phyloP scores from a whole-genome alignment of 2,888 invertebrate genomes.

The Drosophila sordidula region DNA sequence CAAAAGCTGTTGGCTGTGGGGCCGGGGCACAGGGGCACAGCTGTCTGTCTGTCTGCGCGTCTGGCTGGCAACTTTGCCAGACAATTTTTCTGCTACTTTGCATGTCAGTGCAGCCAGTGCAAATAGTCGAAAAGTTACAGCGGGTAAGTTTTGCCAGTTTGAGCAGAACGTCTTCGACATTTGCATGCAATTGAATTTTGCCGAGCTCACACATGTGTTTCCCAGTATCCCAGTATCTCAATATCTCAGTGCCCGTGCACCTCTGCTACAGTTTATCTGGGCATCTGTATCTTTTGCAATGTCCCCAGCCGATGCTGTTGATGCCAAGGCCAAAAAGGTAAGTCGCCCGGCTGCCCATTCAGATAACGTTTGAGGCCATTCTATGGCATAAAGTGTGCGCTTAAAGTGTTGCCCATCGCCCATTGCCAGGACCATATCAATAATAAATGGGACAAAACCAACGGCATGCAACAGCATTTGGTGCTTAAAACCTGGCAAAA shows the following conservation, averaged over 20 bases:
- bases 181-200: slow-evolving; percentile 70
- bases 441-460: slow-evolving; percentile 54
- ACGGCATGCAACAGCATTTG: slow-evolving; percentile 36
- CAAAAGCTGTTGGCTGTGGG: slow-evolving; percentile 14
- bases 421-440: slow-evolving; percentile 45
- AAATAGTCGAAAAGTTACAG: slow-evolving; percentile 69
- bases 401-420: slow-evolving; percentile 55
- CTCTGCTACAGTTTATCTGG: slow-evolving; percentile 17
- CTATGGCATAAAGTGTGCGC: slow-evolving; percentile 66
- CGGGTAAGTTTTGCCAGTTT: slow-evolving; percentile 46
- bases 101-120: slow-evolving; percentile 64
- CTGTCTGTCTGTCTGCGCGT: slow-evolving; percentile 25
- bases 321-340: slow-evolving; percentile 22
- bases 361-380: slow-evolving; percentile 64
- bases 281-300: slow-evolving; percentile 17
- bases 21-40: not conserved
- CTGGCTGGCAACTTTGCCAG: slow-evolving; percentile 74
- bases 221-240: not conserved
- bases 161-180: slow-evolving; percentile 38
- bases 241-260: not conserved
- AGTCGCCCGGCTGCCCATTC: slow-evolving; percentile 32
- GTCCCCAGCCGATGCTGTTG: slow-evolving; percentile 11
- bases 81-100: slow-evolving; percentile 80
- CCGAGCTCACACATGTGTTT: not conserved
- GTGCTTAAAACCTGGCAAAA: slow-evolving; percentile 20